These are phyloP conservation scores for Loxodonta africana DNA, from an alignment of 2,113 vertebrate species.

Conservation along the genomic window DNA sequence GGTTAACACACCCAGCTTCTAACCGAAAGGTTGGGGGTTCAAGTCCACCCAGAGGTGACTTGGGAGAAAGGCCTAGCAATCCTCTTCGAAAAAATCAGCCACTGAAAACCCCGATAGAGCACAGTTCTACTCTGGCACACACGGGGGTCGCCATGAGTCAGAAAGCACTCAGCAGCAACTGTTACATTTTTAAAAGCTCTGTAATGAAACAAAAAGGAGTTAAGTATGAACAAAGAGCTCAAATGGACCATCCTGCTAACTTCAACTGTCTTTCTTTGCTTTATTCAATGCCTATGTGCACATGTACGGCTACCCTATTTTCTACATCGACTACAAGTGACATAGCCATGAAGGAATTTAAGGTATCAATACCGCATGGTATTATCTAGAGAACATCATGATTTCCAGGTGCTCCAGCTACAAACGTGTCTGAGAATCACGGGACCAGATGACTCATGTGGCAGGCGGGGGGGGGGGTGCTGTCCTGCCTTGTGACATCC, in stretches of 20 bases:
- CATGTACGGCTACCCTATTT: background rate
- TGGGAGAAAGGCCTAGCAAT: too few relatives aligned
- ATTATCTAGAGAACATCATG: conserved; percentile 60
- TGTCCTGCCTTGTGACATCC: background rate
- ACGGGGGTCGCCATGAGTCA: background rate
- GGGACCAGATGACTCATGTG: background rate
- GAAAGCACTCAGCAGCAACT: too few relatives aligned
- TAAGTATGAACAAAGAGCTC: background rate
- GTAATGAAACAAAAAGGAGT: background rate
- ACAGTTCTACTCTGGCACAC: background rate
- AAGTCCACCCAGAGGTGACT: too few relatives aligned
- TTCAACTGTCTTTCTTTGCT: background rate
- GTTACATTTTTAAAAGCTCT: background rate
- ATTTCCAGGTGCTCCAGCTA: conserved; percentile 1
- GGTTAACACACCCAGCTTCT: too few relatives aligned
- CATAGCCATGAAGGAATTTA: background rate
- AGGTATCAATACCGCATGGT: background rate
- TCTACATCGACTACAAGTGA: background rate
- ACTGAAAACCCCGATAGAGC: too few relatives aligned
- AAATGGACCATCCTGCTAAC: rapidly evolving
- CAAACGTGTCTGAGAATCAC: background rate
- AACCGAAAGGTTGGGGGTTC: too few relatives aligned
- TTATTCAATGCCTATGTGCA: rapidly evolving
- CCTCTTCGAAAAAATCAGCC: too few relatives aligned
- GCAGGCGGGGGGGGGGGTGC: rapidly evolving